Conservation (phyloP, 2,888 invertebrate genomes). For the Epicampocera succincta region DNA sequence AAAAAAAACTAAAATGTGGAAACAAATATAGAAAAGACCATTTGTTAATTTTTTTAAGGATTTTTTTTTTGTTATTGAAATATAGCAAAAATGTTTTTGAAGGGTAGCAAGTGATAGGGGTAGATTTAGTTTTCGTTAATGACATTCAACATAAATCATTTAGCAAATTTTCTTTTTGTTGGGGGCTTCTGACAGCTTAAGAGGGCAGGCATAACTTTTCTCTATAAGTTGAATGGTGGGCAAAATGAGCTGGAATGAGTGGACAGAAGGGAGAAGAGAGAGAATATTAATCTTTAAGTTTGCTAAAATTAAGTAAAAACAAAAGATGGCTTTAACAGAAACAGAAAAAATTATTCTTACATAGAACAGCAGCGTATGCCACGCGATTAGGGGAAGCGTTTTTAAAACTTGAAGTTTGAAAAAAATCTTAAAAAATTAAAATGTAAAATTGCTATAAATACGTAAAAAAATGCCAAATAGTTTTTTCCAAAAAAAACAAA, state of each 20-base stretch:
- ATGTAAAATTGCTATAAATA: no score
- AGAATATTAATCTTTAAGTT: no score
- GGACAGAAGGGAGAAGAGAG: no score
- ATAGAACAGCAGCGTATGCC: no score
- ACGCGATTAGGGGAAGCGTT: no score
- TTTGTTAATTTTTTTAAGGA: slow-evolving; percentile 25
- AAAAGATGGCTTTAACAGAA: no score
- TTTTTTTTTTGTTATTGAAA: slow-evolving; percentile 26
- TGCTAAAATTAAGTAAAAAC: no score
- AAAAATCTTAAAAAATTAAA: no score
- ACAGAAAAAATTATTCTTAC: no score
- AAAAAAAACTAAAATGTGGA: neutral
- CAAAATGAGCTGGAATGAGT: neutral
- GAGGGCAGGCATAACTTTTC: slow-evolving; percentile 55
- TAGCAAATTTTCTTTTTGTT: slow-evolving; percentile 7
- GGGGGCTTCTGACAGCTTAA: slow-evolving; percentile 51
- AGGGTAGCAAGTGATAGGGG: slow-evolving; percentile 35
- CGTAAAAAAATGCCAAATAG: no score
- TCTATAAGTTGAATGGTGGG: neutral
- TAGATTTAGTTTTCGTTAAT: slow-evolving; percentile 65
- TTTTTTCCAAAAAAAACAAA: no score
- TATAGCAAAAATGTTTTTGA: slow-evolving; percentile 18
- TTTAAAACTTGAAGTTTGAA: no score
- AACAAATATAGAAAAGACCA: slow-evolving; percentile 9
- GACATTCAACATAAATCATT: slow-evolving; percentile 66